A percentile compares a stretch with the other conserved stretches of the same genome.
Conservation (phyloP, 1,140 invertebrate species). For the Danaus plexippus region DNA sequence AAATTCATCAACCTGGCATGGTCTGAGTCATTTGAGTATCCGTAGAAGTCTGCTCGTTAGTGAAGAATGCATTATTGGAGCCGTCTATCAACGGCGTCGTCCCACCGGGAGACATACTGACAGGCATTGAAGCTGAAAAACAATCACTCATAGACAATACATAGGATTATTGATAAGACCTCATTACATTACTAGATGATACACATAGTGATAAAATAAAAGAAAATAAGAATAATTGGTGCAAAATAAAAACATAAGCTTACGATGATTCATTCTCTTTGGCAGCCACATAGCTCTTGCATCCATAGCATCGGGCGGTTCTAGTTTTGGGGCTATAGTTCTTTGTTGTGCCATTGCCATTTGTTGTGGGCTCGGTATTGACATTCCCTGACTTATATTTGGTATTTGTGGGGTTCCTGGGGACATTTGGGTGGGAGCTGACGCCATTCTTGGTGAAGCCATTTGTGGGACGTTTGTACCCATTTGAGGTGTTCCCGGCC, state of each 20-base stretch:
- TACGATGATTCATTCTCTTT: constrained; percentile 76
- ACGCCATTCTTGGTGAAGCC: constrained; percentile 53
- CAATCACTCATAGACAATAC: constrained; percentile 7
- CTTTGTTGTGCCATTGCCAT: constrained; percentile 59
- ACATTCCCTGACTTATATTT: constrained; percentile 53
- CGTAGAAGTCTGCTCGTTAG: constrained; percentile 47
- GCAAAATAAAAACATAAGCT: constrained; percentile 73
- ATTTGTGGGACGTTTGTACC: constrained; percentile 49
- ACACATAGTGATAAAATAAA: constrained; percentile 13
- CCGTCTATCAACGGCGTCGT: constrained; percentile 57
- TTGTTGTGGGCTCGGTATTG: constrained; percentile 53
- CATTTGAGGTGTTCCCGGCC: constrained; percentile 54
- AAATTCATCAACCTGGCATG: constrained; percentile 39
- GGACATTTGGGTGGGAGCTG: constrained; percentile 59
- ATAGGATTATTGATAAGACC: neutral
- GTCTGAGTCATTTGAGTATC: constrained; percentile 60
- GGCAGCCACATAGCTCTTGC: constrained; percentile 73
- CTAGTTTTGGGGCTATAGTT: constrained; percentile 57
- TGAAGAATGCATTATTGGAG: constrained; percentile 49
- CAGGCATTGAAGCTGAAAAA: constrained; percentile 57
- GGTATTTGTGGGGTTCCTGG: constrained; percentile 60
- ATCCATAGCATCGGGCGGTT: constrained; percentile 67
- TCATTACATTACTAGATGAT: neutral
- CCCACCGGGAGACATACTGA: constrained; percentile 58
- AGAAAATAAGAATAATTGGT: constrained; percentile 42